These are phyloP conservation scores for Rhynchopsitta pachyrhyncha DNA, from an alignment of 2,113 vertebrate species.

Conservation along the genomic window DNA sequence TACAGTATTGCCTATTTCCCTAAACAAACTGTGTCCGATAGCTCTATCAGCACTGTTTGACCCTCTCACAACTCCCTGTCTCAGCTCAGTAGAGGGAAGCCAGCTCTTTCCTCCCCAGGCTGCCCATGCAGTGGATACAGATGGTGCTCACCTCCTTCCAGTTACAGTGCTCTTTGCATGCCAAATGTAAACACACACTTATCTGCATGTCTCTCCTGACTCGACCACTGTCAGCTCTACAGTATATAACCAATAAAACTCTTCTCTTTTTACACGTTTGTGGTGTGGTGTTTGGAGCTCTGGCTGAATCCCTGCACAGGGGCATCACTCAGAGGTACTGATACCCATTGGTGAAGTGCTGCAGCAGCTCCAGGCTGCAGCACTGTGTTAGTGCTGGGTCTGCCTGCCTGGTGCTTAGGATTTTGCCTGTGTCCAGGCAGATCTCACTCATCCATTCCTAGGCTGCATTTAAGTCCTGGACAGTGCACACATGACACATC, in stretches of 20 bases:
- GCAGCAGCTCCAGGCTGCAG: neutral
- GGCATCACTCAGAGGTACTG: rapidly evolving
- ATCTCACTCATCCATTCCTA: neutral
- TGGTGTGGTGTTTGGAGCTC: constrained; percentile 18
- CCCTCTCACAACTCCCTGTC: neutral
- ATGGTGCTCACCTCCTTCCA: constrained; percentile 36
- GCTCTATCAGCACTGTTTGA: neutral
- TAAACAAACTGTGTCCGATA: neutral
- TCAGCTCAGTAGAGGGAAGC: neutral
- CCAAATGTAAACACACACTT: constrained; percentile 67
- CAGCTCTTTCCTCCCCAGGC: constrained; percentile 33
- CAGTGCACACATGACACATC: neutral
- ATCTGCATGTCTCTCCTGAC: constrained; percentile 76
- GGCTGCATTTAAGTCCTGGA: neutral
- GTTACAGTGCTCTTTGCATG: constrained; percentile 74
- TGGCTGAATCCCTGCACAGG: neutral
- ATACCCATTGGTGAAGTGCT: neutral
- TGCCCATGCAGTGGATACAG: constrained; percentile 35
- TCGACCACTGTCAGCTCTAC: constrained; percentile 66
- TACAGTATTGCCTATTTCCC: constrained; percentile 12
- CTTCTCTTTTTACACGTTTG: constrained; percentile 57
- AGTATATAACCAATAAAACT: constrained; percentile 81
- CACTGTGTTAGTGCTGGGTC: neutral
- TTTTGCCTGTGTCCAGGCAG: neutral
- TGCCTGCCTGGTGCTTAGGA: neutral